Conservation (phyloP, 2,113 vertebrate species). For the Polypterus bichir region DNA sequence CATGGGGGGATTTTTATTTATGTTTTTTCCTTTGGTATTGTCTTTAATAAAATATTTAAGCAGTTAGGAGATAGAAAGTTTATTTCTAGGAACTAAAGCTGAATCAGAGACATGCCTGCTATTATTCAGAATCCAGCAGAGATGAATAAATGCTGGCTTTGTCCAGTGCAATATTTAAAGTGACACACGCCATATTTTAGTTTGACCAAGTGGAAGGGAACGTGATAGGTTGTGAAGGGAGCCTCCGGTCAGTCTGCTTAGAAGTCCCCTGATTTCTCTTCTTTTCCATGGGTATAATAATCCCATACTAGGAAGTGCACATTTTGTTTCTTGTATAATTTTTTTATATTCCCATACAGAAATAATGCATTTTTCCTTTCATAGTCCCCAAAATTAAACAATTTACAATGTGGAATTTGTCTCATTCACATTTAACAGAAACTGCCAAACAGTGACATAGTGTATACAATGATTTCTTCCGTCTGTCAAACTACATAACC, state of each 20-base stretch:
- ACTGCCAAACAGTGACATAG: too few species aligned
- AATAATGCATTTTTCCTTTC: too few species aligned
- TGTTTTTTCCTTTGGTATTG: constrained; percentile 10
- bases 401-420: background rate
- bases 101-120: background rate
- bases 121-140: background rate
- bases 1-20: constrained; percentile 25
- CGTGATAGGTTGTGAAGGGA: background rate
- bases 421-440: background rate
- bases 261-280: background rate
- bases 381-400: background rate
- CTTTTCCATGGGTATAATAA: too few species aligned
- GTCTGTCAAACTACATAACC: too few species aligned
- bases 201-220: background rate
- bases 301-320: too few species aligned
- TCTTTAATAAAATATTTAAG: constrained; percentile 1
- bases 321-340: too few species aligned
- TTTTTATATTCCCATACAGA: too few species aligned
- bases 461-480: too few species aligned
- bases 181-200: background rate
- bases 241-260: background rate
- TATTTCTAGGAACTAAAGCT: background rate
- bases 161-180: background rate
- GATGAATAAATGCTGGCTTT: background rate
- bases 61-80: background rate